Evolutionary conservation across 1,140 invertebrate genomes (phyloP).

Genomic region (Pomacea maculata): DNA sequence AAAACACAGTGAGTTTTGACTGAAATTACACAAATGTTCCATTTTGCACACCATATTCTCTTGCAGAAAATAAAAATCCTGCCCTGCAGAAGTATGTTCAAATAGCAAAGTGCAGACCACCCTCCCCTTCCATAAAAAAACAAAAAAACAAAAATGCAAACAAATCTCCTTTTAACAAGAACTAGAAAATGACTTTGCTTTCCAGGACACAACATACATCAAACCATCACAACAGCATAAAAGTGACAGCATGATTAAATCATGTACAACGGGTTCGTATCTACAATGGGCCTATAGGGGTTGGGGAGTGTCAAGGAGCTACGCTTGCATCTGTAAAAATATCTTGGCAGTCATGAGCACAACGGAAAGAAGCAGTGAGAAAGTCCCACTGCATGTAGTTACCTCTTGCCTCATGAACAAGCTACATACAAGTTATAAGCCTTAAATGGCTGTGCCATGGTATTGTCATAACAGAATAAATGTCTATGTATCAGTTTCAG

Average conservation of each 20-base stretch:
- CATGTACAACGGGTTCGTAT: conserved; percentile 1
- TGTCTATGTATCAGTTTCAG: neutral
- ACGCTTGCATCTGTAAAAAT: neutral
- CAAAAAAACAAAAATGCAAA: neutral
- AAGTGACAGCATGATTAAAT: neutral
- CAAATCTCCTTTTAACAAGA: neutral
- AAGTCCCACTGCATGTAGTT: neutral
- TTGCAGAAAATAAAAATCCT: neutral
- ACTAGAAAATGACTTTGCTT: conserved; percentile 1
- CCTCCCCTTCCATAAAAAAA: neutral
- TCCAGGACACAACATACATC: conserved; percentile 2
- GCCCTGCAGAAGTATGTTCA: neutral
- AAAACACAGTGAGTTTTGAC: neutral
- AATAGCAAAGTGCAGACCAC: neutral
- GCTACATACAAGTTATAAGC: neutral
- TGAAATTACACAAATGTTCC: neutral
- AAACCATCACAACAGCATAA: conserved; percentile 2
- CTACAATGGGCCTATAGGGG: neutral
- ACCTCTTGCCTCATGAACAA: neutral
- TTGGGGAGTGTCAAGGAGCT: neutral
- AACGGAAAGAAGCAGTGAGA: neutral
- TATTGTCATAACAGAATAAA: neutral
- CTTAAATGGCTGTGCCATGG: neutral
- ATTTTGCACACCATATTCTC: neutral
- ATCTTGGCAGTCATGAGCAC: conserved; percentile 15